A percentile compares a stretch with the other conserved stretches of the same genome.
These are phyloP conservation scores for Sebastes reedi DNA, from an alignment of 2,797 vertebrate genomes.

Conservation along the genomic window DNA sequence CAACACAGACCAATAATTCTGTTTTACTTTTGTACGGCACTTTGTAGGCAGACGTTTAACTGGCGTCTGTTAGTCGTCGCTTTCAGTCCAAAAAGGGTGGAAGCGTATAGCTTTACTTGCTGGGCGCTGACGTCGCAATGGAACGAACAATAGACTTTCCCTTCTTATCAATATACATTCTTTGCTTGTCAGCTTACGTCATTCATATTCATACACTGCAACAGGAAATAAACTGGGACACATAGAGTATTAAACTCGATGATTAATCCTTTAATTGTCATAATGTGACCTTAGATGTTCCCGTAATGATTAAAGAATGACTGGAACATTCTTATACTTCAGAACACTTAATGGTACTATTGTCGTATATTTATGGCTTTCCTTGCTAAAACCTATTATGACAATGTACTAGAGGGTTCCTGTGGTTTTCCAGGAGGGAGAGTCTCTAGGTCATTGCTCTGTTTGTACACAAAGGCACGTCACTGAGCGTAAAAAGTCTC, in stretches of 20 bases:
- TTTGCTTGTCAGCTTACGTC: too few species aligned
- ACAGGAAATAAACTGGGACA: too few species aligned
- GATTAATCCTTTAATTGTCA: background rate
- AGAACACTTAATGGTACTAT: background rate
- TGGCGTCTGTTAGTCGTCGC: rapidly evolving
- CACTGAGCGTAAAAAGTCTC: slow-evolving; percentile 31
- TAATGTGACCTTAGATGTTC: background rate
- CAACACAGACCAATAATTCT: rapidly evolving
- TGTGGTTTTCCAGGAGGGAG: background rate
- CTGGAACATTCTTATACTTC: background rate
- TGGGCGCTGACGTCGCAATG: too few species aligned
- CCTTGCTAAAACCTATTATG: background rate
- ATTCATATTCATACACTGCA: too few species aligned
- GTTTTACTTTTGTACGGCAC: too few species aligned
- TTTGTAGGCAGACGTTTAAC: too few species aligned
- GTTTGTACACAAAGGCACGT: slow-evolving; percentile 69
- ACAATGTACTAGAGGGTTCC: background rate
- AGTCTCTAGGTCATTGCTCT: slow-evolving; percentile 24
- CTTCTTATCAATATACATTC: too few species aligned
- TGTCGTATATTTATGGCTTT: background rate
- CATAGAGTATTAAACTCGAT: too few species aligned
- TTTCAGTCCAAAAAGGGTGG: too few species aligned
- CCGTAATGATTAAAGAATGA: background rate
- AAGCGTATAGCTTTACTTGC: too few species aligned
- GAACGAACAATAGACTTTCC: too few species aligned